Conservation (phyloP, 2,888 invertebrate species). For the Parnassius apollo region DNA sequence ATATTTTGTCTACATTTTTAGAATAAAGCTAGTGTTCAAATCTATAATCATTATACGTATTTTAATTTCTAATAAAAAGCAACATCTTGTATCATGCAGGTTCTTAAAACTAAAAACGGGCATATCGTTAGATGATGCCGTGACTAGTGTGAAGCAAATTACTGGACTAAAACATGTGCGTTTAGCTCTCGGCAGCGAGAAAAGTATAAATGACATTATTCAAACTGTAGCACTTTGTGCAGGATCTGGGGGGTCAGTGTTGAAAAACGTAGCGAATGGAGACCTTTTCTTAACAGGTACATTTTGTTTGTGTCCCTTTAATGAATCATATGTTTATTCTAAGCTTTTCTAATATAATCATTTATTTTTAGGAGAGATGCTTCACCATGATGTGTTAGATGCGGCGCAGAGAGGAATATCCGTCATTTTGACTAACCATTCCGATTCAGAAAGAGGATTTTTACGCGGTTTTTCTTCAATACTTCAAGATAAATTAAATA, state of each 20-base stretch:
- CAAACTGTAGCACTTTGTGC: conserved; percentile 91
- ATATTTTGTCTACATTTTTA: no score
- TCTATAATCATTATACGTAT: neutral
- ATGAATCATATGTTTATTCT: neutral
- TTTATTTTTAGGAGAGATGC: conserved; percentile 87
- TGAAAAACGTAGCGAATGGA: conserved; percentile 83
- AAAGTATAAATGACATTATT: conserved; percentile 68
- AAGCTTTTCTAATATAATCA: no score
- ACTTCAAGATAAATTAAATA: conserved; percentile 58
- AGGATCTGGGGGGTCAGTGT: conserved; percentile 91
- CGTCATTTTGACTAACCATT: conserved; percentile 95
- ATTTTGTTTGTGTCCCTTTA: neutral
- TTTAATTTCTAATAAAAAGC: neutral
- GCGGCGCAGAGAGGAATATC: conserved; percentile 88
- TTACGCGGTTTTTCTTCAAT: conserved; percentile 80
- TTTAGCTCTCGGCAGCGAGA: conserved; percentile 83
- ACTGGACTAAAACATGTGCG: conserved; percentile 86
- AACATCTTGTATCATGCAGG: conserved; percentile 43
- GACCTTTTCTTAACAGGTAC: conserved; percentile 91
- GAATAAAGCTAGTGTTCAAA: no score
- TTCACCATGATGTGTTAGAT: conserved; percentile 95
- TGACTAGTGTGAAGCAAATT: conserved; percentile 85
- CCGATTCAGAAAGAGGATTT: conserved; percentile 95
- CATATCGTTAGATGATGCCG: conserved; percentile 79
- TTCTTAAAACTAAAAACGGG: conserved; percentile 45